Conservation (phyloP, 2,888 invertebrate species). For the Epinotia demarniana region DNA sequence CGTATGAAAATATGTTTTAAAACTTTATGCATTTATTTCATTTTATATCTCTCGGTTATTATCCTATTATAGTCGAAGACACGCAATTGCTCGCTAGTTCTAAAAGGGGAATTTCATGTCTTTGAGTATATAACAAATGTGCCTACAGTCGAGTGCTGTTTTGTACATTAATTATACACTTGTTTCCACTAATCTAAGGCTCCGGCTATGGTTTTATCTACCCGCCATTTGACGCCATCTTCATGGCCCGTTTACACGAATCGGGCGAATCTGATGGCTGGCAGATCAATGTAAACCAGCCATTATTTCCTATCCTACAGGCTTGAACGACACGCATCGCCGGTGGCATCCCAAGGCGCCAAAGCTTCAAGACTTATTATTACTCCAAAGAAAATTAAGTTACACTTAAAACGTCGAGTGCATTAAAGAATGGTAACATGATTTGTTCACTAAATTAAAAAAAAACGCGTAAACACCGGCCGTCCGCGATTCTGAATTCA, state of each 20-base stretch:
- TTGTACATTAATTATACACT: conserved; percentile 80
- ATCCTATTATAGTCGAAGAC: conserved; percentile 57
- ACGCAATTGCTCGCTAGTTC: conserved; percentile 27
- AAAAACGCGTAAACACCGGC: conserved; percentile 49
- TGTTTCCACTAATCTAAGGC: conserved; percentile 72
- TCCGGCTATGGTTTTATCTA: conserved; percentile 51
- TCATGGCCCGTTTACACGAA: conserved; percentile 32
- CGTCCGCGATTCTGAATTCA: conserved; percentile 33
- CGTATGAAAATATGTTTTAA: conserved; percentile 82
- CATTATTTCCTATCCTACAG: not conserved
- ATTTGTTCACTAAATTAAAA: conserved; percentile 79
- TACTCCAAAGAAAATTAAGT: conserved; percentile 67
- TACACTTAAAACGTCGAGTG: conserved; percentile 73
- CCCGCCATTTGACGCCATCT: conserved; percentile 31
- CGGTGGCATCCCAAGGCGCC: conserved; percentile 10
- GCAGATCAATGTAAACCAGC: not conserved
- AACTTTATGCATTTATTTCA: conserved; percentile 76
- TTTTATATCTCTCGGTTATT: conserved; percentile 77
- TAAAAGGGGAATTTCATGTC: conserved; percentile 43
- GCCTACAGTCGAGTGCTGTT: conserved; percentile 78
- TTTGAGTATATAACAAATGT: conserved; percentile 71
- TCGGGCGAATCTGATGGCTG: not conserved
- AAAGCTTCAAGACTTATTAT: conserved; percentile 56
- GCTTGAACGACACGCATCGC: conserved; percentile 15
- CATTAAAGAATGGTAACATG: conserved; percentile 82